phyloP scores from a whole-genome alignment of 2,888 invertebrate species.

The Cotesia congregata region DNA sequence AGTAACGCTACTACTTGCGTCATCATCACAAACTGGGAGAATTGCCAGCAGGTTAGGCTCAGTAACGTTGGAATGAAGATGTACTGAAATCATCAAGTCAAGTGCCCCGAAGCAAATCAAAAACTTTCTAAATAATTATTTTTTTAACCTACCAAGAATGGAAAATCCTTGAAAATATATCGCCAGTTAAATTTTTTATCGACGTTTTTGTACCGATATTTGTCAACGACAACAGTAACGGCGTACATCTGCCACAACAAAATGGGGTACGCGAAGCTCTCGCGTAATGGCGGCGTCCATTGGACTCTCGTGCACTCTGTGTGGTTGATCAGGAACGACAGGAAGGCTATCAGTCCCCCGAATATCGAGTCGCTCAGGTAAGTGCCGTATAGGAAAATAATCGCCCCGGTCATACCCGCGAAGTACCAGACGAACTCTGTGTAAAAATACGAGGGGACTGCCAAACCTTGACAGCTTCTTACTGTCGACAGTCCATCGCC shows the following conservation, averaged over 20 bases:
- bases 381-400: conserved; percentile 79
- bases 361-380: conserved; percentile 79
- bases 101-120: no score
- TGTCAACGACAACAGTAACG: conserved; percentile 69
- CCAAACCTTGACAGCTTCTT: conserved; percentile 83
- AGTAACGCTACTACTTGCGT: conserved; percentile 84
- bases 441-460: conserved; percentile 87
- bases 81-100: conserved; percentile 56
- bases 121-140: no score
- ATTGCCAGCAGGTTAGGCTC: conserved; percentile 81
- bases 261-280: conserved; percentile 88
- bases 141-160: conserved; percentile 44
- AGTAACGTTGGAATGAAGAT: conserved; percentile 58
- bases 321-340: conserved; percentile 86
- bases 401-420: conserved; percentile 79
- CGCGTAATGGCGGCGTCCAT: conserved; percentile 88
- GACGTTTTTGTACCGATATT: conserved; percentile 48
- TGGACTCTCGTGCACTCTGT: conserved; percentile 87
- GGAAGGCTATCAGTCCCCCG: conserved; percentile 81
- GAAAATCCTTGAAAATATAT: conserved; percentile 48
- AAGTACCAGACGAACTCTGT: conserved; percentile 82
- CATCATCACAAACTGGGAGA: conserved; percentile 85
- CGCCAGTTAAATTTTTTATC: conserved; percentile 48
- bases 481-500: conserved; percentile 76
- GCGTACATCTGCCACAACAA: conserved; percentile 82